Evolutionary conservation across 2,888 invertebrate genomes (phyloP), one percentile per base, ranked within the genome.

Genomic region (Agriopis leucophaearia): DNA sequence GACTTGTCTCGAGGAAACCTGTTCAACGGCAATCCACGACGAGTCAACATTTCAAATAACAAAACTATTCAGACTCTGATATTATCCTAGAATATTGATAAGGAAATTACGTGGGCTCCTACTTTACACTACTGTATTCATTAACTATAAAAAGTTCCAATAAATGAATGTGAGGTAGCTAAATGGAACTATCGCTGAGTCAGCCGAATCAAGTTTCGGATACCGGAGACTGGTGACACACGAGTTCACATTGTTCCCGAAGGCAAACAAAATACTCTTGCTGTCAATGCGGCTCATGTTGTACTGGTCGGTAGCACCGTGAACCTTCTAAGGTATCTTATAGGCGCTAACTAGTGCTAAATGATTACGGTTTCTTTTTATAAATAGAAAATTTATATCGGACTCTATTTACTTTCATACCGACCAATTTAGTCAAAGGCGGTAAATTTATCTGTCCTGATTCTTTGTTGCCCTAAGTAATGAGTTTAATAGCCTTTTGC

Each of bases 271-370:
- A 48, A 27, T 40, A 7, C 47, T 15, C 8, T 35, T 16, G 10
- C 36, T 36, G 8, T 60, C 16, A 50, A n/a, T 36, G 12, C 48
- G 55, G 66, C 44, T 66, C 55, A 35, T 9, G 35, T 35, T 54
- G 12, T 35, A 38, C 55, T 60, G 59, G 65, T 55, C 48, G 5
- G 1, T 10, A 13, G 45, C 42, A 44, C 12, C 44, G 44, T 36
- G 64, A 35, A 58, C 44, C 55, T 48, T 64, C 47, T 54, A 45
- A 47, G 54, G 27, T 57, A 64, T 57, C 51, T 16, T 63, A 45
- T 36, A 54, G 48, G 47, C 59, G 65, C 60, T 60, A 65, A 65
- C 36, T 60, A 42, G n/a, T 55, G 50, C 64, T 64, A 64, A 64
- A 51, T 38, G 50, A 48, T 64, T 18, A 16, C 57, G 44, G 64